Conservation (phyloP, 2,113 vertebrate genomes). For the Megaceryle maxima region DNA sequence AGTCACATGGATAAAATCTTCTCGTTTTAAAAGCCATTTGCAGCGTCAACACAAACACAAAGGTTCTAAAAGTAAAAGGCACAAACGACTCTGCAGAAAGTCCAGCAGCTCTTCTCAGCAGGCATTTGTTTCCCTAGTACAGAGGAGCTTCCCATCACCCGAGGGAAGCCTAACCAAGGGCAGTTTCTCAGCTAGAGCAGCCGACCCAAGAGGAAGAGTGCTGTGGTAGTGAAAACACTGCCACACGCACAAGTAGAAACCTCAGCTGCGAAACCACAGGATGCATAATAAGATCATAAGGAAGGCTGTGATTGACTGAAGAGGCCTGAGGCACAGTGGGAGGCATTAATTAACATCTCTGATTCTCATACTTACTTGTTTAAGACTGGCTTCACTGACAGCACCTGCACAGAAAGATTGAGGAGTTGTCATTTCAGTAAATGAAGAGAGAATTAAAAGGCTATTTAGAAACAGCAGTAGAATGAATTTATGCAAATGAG, state of each 20-base stretch:
- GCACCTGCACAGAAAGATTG: slow-evolving; percentile 49
- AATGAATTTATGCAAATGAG: neutral
- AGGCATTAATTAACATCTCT: neutral
- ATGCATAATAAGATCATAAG: neutral
- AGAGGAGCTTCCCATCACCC: neutral
- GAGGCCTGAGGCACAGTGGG: neutral
- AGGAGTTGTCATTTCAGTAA: slow-evolving; percentile 24
- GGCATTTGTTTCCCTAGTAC: neutral
- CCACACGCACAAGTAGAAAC: neutral
- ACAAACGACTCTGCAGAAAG: neutral
- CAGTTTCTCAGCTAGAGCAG: neutral
- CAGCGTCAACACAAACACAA: neutral
- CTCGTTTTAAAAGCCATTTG: neutral
- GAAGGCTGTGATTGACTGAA: neutral
- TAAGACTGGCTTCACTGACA: slow-evolving; percentile 73
- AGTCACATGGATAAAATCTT: neutral
- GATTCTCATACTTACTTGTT: slow-evolving; percentile 74
- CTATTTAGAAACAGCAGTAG: neutral
- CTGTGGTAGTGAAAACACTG: neutral
- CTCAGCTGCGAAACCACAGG: neutral
- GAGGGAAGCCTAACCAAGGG: neutral
- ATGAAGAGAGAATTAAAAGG: neutral
- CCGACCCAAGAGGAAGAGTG: neutral
- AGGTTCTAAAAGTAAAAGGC: neutral
- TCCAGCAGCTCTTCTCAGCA: neutral